Conservation (phyloP, 2,797 vertebrate species). For the Iguana delicatissima region DNA sequence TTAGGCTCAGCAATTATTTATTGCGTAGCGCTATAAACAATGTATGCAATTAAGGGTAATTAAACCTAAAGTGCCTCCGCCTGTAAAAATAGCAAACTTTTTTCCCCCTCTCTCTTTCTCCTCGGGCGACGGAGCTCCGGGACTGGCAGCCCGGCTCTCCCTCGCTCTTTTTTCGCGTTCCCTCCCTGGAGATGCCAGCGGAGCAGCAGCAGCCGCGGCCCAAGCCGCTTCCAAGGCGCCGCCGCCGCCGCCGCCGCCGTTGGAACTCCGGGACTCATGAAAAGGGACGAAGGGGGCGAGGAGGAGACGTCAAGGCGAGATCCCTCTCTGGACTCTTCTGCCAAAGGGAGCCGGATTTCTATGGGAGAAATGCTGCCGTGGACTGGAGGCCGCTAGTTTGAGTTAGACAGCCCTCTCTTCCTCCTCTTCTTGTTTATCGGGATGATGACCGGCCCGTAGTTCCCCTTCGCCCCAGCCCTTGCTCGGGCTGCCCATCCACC, state of each 20-base stretch:
- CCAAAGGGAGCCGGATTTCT: no score
- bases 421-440: not conserved
- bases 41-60: slow-evolving; percentile 99
- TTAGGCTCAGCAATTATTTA: slow-evolving; percentile 99
- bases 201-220: no score
- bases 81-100: slow-evolving; percentile 91
- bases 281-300: not conserved
- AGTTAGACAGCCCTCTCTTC: not conserved
- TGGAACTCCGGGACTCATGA: not conserved
- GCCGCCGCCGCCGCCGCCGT: not conserved
- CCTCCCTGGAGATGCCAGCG: no score
- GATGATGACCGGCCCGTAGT: no score
- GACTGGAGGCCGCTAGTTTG: not conserved
- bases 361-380: no score
- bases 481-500: no score
- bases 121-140: slow-evolving; percentile 73
- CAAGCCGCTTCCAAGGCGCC: not conserved
- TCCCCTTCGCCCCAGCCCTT: no score
- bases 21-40: slow-evolving; percentile 99
- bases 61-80: slow-evolving; percentile 97
- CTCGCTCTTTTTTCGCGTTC: not conserved
- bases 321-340: no score
- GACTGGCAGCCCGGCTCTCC: slow-evolving; percentile 19
- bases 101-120: slow-evolving; percentile 45
- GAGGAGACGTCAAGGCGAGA: no score